Evolutionary conservation across 53 echinoderm and acorn worm species (phyloP), one percentile per base, ranked within the genome.

Genomic region (Temnopleurus reevesii): DNA sequence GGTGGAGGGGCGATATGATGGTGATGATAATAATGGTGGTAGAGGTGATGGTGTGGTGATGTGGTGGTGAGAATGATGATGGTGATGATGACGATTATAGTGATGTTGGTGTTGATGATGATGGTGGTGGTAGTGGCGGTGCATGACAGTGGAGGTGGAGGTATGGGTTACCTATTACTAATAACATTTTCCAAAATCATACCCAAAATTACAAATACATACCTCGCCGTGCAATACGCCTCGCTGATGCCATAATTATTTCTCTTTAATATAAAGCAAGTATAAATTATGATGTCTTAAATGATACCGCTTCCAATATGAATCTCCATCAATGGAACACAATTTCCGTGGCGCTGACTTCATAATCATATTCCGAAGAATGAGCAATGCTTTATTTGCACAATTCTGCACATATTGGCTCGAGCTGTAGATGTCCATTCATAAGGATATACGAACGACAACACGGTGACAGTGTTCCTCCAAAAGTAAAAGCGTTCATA

Each of bases 201-300:
- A n/a, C n/a, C n/a, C n/a, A 7, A 41, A 41, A 71, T 12, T 49
- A 1, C 0, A 49, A 12, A 15, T 71, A 41, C 71, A 19, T n/a
- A 71, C 71, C 71, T 41, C 71, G n/a, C 43, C 13, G 36, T 6
- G n/a, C 71, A 2, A 21, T 38, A 23, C 21, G 3, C 21, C 23
- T 71, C 8, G 71, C 36, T 38, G 71, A 71, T 36, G 71, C 71
- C 71, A 71, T 71, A 21, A n/a, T n/a, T n/a, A n/a, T n/a, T n/a
- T n/a, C n/a, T n/a, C 71, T 71, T 8, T 8, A 71, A 41, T 41
- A 41, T 41, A 41, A 18, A 21, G 21, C 19, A 5, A 23, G 41
- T 71, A n/a, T 21, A 21, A 71, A 71, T 71, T 21, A 71, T 71
- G 21, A 41, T 41, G 23, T 8, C 36, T 23, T 71, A 2, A 71